These are phyloP conservation scores for Geophilus truncorum DNA, from an alignment of 2,888 invertebrate species.

Conservation along the genomic window DNA sequence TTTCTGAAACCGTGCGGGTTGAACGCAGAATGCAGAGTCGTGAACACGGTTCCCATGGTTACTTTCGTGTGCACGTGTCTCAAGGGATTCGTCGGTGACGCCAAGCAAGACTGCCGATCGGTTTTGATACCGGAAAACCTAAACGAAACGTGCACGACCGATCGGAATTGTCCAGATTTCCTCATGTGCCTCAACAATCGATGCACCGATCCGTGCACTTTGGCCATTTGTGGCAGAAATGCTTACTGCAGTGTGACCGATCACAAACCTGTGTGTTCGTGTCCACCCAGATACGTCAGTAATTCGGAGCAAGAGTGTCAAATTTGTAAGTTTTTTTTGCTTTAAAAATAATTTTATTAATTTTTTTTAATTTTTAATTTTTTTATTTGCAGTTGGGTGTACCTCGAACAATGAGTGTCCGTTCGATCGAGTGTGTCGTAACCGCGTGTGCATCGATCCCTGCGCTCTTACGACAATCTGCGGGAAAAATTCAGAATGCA, in stretches of 20 bases:
- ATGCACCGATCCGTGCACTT: conserved; percentile 40
- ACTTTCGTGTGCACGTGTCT: conserved; percentile 64
- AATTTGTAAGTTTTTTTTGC: conserved; percentile 25
- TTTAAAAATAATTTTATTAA: neutral
- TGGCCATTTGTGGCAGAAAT: conserved; percentile 40
- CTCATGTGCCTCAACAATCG: conserved; percentile 69
- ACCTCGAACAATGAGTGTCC: conserved; percentile 75
- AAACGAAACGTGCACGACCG: neutral
- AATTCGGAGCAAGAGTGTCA: conserved; percentile 57
- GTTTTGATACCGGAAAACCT: neutral
- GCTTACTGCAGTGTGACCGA: conserved; percentile 45
- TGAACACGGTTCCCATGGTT: conserved; percentile 58
- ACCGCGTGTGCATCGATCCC: conserved; percentile 78
- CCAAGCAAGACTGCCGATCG: conserved; percentile 65
- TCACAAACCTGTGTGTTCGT: conserved; percentile 76
- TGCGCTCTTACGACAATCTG: conserved; percentile 67
- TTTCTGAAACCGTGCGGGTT: conserved; percentile 36
- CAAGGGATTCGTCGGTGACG: conserved; percentile 44
- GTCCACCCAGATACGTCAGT: conserved; percentile 68
- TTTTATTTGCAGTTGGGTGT: conserved; percentile 51
- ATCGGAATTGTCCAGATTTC: conserved; percentile 63
- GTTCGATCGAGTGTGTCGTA: conserved; percentile 75
- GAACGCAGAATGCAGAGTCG: conserved; percentile 35
- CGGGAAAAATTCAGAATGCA: conserved; percentile 69
- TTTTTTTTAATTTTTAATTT: neutral